Percentiles rank a stretch among this genome's conserved stretches.
These are phyloP conservation scores for Amphiprion ocellaris DNA, from an alignment of 2,113 vertebrate species.

Conservation along the genomic window DNA sequence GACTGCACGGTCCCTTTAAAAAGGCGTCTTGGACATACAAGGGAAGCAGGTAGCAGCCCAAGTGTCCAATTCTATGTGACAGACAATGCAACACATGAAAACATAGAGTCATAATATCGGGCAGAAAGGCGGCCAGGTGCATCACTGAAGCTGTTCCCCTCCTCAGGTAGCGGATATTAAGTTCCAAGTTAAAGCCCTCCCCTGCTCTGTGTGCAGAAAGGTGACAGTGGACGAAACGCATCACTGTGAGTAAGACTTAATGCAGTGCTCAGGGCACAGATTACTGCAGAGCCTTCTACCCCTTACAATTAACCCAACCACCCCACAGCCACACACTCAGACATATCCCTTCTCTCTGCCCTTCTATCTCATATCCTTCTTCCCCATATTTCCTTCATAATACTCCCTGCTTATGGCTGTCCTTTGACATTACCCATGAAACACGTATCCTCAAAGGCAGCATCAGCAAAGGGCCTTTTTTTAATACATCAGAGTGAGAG, in stretches of 20 bases:
- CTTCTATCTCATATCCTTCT: conserved; percentile 26
- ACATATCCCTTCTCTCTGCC: conserved; percentile 23
- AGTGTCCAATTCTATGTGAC: conserved; percentile 18
- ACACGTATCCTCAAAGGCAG: conserved; percentile 47
- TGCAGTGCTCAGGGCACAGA: conserved; percentile 39
- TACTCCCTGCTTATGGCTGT: conserved; percentile 23
- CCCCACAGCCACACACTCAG: conserved; percentile 12
- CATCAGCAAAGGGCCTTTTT: conserved; percentile 13
- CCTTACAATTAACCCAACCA: conserved; percentile 48
- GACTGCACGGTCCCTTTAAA: background rate
- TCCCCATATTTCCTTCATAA: conserved; percentile 25
- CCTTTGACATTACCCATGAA: conserved; percentile 51
- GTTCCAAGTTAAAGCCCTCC: conserved; percentile 48
- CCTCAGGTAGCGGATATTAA: conserved; percentile 40
- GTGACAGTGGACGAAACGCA: conserved; percentile 34
- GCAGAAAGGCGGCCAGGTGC: conserved; percentile 45
- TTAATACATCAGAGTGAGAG: conserved; percentile 33
- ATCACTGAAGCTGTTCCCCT: conserved; percentile 37
- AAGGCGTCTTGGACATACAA: background rate
- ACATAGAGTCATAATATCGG: conserved; percentile 38
- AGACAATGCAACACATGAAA: conserved; percentile 34
- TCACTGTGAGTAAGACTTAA: conserved; percentile 46
- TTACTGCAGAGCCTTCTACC: conserved; percentile 30
- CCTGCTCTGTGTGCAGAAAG: conserved; percentile 21
- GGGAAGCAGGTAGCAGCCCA: conserved; percentile 11